Percentiles rank a stretch among this genome's conserved stretches.
phyloP scores from a whole-genome alignment of 1,140 invertebrate genomes.

The Gonioctena quinquepunctata region DNA sequence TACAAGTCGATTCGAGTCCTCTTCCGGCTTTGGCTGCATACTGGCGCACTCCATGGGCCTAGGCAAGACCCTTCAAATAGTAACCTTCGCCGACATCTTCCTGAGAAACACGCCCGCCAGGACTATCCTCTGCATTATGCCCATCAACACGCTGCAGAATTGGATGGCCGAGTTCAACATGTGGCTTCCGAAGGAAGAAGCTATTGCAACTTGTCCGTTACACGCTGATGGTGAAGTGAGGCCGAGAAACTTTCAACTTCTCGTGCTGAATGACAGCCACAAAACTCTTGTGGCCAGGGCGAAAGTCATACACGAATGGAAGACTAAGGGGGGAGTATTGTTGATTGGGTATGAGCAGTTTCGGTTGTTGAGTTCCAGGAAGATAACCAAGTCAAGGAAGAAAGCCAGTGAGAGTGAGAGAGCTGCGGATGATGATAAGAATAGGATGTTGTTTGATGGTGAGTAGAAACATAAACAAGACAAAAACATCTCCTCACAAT shows the following conservation, averaged over 20 bases:
- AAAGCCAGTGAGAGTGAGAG: conserved; percentile 55
- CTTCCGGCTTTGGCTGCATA: conserved; percentile 89
- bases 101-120: conserved; percentile 86
- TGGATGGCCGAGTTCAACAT: conserved; percentile 98
- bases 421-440: conserved; percentile 74
- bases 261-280: conserved; percentile 90
- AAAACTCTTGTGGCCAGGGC: conserved; percentile 80
- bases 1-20: conserved; percentile 59
- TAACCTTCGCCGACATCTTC: conserved; percentile 96
- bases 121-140: conserved; percentile 94
- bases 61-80: conserved; percentile 97
- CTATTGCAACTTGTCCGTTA: conserved; percentile 57
- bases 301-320: conserved; percentile 76
- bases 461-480: conserved; percentile 48
- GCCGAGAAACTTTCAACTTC: conserved; percentile 82
- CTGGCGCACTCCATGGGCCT: conserved; percentile 98
- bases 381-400: conserved; percentile 64
- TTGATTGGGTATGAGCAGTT: conserved; percentile 98
- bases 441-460: conserved; percentile 84
- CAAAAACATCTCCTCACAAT: no score
- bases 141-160: conserved; percentile 98
- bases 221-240: conserved; percentile 66
- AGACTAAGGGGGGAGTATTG: conserved; percentile 85
- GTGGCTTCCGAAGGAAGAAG: conserved; percentile 80
- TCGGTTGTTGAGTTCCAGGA: conserved; percentile 81